A percentile compares a stretch with the other conserved stretches of the same genome.
Conservation (phyloP, 2,797 vertebrate species). For the Spinibarbus caldwelli region DNA sequence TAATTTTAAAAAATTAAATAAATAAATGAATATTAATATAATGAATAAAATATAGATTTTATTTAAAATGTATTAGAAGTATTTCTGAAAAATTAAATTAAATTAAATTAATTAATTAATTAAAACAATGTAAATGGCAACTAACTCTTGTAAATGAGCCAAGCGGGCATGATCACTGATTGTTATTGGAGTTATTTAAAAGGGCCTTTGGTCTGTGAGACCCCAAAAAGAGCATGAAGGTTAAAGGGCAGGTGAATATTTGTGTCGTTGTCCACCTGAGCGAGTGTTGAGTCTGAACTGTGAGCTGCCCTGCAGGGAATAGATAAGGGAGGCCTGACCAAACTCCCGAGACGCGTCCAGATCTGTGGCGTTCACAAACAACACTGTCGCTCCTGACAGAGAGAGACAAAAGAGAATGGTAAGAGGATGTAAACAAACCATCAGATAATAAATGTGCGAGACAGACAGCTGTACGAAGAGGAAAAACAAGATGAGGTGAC, state of each 20-base stretch:
- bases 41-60: too few species aligned
- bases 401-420: neutral
- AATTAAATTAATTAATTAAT: too few species aligned
- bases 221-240: neutral
- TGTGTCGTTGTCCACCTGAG: constrained; percentile 79
- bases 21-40: too few species aligned
- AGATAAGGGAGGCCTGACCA: constrained; percentile 96
- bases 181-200: neutral
- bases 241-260: constrained; percentile 15
- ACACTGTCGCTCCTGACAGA: constrained; percentile 89
- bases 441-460: constrained; percentile 37
- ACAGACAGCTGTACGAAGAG: neutral
- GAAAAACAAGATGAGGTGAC: constrained; percentile 35
- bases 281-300: constrained; percentile 96
- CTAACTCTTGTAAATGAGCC: neutral
- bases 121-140: neutral
- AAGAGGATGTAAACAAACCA: constrained; percentile 32
- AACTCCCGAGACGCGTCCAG: constrained; percentile 94
- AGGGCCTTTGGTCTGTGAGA: neutral
- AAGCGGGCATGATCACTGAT: neutral
- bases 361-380: constrained; percentile 95
- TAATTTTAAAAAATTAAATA: neutral
- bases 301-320: constrained; percentile 92
- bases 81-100: too few species aligned
- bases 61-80: too few species aligned